Conservation (phyloP, 2,888 invertebrate species). For the Pteria penguin region DNA sequence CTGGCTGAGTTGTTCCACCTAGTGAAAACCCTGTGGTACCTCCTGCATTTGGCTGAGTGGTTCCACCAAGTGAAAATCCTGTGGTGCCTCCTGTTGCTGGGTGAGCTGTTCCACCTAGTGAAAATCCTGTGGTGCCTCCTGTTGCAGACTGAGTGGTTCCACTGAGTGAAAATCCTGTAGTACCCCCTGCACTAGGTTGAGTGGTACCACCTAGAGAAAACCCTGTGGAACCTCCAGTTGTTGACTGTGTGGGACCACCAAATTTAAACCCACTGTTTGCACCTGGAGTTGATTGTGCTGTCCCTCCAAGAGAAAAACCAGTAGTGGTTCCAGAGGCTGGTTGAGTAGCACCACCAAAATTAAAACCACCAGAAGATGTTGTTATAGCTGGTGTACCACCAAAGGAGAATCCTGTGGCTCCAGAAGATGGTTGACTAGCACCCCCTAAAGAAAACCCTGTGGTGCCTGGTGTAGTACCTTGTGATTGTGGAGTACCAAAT, state of each 20-base stretch:
- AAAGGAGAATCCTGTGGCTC: slow-evolving; percentile 48
- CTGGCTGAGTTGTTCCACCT: not conserved
- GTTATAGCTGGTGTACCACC: slow-evolving; percentile 33
- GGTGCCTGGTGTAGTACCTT: not conserved
- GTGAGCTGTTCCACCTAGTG: slow-evolving; percentile 13
- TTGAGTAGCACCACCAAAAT: slow-evolving; percentile 5
- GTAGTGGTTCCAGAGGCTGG: slow-evolving; percentile 19
- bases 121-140: not conserved
- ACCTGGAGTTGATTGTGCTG: not conserved
- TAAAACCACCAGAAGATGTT: slow-evolving; percentile 44
- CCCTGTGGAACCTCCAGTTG: not conserved
- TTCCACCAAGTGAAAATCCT: not conserved
- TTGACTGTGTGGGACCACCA: slow-evolving; percentile 7
- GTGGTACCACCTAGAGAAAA: slow-evolving; percentile 15
- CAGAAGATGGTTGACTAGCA: slow-evolving; percentile 45
- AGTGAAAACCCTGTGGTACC: not conserved
- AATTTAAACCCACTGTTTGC: no score
- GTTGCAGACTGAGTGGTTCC: not conserved
- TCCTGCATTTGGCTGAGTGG: not conserved
- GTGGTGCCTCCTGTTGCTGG: slow-evolving; percentile 1
- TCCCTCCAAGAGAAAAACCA: slow-evolving; percentile 25
- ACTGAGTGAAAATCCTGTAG: slow-evolving; percentile 10
- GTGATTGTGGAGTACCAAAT: not conserved
- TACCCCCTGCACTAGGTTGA: not conserved
- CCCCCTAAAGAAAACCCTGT: slow-evolving; percentile 60